Percentiles rank a stretch among this genome's conserved stretches.
Conservation (phyloP, 92 coral and sea anemone genomes). For the Phymanthus crucifer region DNA sequence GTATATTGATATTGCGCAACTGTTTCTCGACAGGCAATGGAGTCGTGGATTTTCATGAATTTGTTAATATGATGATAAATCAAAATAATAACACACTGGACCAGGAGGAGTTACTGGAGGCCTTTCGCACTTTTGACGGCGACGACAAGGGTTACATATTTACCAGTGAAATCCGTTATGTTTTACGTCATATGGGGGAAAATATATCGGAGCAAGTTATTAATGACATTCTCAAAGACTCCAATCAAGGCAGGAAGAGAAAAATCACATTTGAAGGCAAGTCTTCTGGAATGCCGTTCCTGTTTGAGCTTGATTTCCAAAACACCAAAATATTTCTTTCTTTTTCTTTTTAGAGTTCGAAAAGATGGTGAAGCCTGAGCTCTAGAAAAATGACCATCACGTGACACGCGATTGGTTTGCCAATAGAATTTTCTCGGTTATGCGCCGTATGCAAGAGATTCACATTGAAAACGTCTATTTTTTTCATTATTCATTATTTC, state of each 20-base stretch:
- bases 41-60: constrained; percentile 94
- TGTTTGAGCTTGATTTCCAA: too few relatives aligned
- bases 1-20: constrained; percentile 25
- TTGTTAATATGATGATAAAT: constrained; percentile 99
- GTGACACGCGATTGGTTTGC: too few relatives aligned
- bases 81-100: constrained; percentile 97
- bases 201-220: constrained; percentile 96
- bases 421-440: too few relatives aligned
- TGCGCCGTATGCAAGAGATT: too few relatives aligned
- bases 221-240: constrained; percentile 90
- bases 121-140: constrained; percentile 96
- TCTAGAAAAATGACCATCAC: constrained; percentile 7
- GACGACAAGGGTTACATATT: constrained; percentile 98
- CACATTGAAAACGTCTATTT: too few relatives aligned
- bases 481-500: too few relatives aligned
- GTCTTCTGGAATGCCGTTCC: too few relatives aligned
- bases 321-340: too few relatives aligned
- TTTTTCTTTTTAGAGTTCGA: constrained; percentile 59
- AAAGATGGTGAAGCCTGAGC: constrained; percentile 83
- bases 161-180: constrained; percentile 94
- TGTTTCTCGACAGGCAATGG: constrained; percentile 72
- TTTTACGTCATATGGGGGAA: constrained; percentile 96
- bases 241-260: constrained; percentile 79
- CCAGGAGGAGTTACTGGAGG: constrained; percentile 86
- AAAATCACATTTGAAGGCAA: constrained; percentile 93